Conservation (phyloP, 2,113 vertebrate species). For the Sander lucioperca region DNA sequence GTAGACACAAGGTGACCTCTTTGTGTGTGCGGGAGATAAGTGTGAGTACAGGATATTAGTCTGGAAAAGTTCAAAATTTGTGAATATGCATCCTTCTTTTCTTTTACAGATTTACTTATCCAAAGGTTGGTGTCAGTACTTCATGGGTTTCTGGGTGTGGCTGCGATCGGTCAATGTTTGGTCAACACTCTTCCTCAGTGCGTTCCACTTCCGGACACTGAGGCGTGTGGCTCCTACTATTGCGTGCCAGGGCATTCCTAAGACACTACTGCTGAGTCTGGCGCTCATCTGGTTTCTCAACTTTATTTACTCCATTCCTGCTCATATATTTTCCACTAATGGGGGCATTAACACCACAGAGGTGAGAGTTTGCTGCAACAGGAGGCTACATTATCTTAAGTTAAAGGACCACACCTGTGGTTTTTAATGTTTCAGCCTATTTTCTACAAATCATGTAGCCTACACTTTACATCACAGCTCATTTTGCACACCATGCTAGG, state of each 20-base stretch:
- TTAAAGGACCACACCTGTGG: not conserved
- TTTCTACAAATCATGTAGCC: not conserved
- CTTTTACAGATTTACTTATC: slow-evolving; percentile 74
- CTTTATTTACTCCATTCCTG: slow-evolving; percentile 83
- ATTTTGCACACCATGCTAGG: not conserved
- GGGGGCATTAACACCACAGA: slow-evolving; percentile 81
- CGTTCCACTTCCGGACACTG: slow-evolving; percentile 84
- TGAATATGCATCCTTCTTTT: not conserved
- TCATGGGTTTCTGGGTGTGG: slow-evolving; percentile 88
- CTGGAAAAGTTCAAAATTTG: not conserved
- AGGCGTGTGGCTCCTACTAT: slow-evolving; percentile 71
- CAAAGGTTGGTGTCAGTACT: slow-evolving; percentile 79
- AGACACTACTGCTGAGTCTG: slow-evolving; percentile 62
- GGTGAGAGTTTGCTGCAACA: slow-evolving; percentile 58
- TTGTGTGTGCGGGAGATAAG: not conserved
- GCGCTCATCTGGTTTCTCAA: slow-evolving; percentile 80
- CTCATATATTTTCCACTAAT: slow-evolving; percentile 80
- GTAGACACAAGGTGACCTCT: not conserved
- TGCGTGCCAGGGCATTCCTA: slow-evolving; percentile 27
- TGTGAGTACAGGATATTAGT: not conserved
- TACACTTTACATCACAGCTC: not conserved
- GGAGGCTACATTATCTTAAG: not conserved
- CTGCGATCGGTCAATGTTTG: slow-evolving; percentile 85
- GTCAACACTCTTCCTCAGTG: slow-evolving; percentile 86
- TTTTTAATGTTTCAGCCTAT: not conserved